Evolutionary conservation across 1,140 invertebrate genomes (phyloP), one percentile per base, ranked within the genome.

Genomic region (Tetraneura akinire): DNA sequence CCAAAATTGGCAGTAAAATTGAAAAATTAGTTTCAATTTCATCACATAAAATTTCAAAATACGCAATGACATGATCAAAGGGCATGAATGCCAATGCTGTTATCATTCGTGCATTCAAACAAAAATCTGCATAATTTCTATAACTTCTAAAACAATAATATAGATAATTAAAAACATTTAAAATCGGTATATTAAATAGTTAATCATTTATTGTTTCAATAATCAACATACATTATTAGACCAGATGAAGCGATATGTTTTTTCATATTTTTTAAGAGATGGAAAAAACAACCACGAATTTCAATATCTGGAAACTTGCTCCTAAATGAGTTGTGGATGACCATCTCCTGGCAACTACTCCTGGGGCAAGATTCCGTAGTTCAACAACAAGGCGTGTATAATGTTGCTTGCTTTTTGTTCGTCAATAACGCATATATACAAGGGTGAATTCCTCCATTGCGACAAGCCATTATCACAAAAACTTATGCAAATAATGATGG

Each of bases 261-360:
- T 60, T 60, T 60, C 4, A 23, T 5, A 23, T 60, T 60, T 60
- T 60, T 60, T 23, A 60, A 37, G 3, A 70, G 32, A 70, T 70
- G 66, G 16, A 70, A 70, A 70, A 70, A 70, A 70, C 66, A 70
- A 6, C 29, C 66, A 6, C 66, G 3, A n/a, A 70, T 47, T 47
- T 42, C 45, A 21, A 42, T n/a, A 47, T 70, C 21, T 32, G 26
- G 66, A 70, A 70, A 70, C n/a, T 45, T 32, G 3, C 11, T 47
- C 32, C 66, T 42, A 14, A 47, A 42, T 32, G 66, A 23, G 32
- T 70, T 70, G 18, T 70, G 32, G 16, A 47, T 47, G 32, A 32
- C 66, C 6, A 45, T 14, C 32, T 70, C 66, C 32, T 26, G 8
- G 14, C 32, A 42, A 18, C 21, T 16, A 70, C 18, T 16, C 32